Conservation (phyloP, 2,797 vertebrate genomes). For the Girardinus metallicus region DNA sequence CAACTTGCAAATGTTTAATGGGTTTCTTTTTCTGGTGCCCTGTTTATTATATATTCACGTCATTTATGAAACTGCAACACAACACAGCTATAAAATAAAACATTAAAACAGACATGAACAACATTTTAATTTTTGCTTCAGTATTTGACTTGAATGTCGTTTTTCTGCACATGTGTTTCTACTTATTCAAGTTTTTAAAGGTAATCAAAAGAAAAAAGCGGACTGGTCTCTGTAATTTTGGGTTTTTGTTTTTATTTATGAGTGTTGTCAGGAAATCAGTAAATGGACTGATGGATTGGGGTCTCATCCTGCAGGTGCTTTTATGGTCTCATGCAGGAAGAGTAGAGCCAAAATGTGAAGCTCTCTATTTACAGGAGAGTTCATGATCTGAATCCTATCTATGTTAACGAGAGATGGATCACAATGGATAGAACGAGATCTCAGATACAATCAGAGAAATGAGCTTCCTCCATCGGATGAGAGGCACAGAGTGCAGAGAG, state of each 20-base stretch:
- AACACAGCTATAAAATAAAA: neutral
- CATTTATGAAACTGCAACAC: neutral
- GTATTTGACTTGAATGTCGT: neutral
- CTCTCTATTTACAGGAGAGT: neutral
- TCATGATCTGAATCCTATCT: neutral
- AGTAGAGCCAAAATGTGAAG: neutral
- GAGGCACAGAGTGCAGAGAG: neutral
- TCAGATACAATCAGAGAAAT: neutral
- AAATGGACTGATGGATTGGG: neutral
- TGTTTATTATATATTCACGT: constrained; percentile 1
- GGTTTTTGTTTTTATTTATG: neutral
- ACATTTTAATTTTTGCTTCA: neutral
- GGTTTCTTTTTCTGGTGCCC: neutral
- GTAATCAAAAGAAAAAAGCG: neutral
- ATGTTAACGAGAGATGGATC: neutral
- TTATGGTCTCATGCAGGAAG: neutral
- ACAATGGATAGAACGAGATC: neutral
- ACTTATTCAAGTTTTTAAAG: neutral
- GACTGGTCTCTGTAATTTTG: neutral
- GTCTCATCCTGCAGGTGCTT: neutral
- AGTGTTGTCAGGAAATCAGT: neutral
- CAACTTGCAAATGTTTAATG: neutral
- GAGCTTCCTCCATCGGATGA: neutral
- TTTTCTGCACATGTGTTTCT: neutral
- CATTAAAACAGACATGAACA: neutral